Base-by-base conservation (phyloP, 2,113 vertebrate species). In the Lophura nycthemera region DNA sequence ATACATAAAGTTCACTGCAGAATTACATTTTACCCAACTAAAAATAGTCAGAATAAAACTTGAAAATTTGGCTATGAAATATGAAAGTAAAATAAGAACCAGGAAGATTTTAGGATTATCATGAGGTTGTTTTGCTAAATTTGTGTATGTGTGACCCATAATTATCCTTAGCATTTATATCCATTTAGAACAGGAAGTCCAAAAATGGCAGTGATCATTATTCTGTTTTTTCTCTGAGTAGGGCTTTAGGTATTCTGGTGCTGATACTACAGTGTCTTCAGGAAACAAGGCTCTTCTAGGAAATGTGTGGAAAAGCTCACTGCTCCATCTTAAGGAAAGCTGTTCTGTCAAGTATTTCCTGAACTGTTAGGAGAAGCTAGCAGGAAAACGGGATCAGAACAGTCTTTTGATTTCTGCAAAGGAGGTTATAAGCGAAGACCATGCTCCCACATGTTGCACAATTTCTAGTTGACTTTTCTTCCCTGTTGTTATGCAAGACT, bases 401-500 rank as follows among this genome's bases (percentile, higher is more conserved):
- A 76, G 42, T 59, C 50, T 87, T 89, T 87, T 24, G 29, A 12
- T 67, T 89, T 92, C 56, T 79, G 63, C 42, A 74, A 87, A 43
- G 57, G 50, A 79, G 38, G 32, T 92, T 77, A 14, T 47, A 60
- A 78, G 67, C 86, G 78, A 91, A 86, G 69, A 92, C 20, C 60
- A 9, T 3, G 76, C 60, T 92, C 47, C 10, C 57, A 91, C 27
- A 71, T 48, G 60, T 70, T 95, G 42, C 43, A 16, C 71, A 71
- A 92, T 90, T 92, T 89, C 75, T 95, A 15, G 29, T 40, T 85
- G 81, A 22, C 74, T 94, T 82, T 89, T 85, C 43, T 95, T 73
- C 32, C 42, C 61, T 71, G 52, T 83, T 43, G 56, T 78, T 93
- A 50, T 73, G 32, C 65, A 76, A 42, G 42, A 43, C 17, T 95